Percentiles rank a stretch among this genome's conserved stretches.
Evolutionary conservation across 2,113 vertebrate genomes (phyloP).

Genomic region (Aythya baeri): DNA sequence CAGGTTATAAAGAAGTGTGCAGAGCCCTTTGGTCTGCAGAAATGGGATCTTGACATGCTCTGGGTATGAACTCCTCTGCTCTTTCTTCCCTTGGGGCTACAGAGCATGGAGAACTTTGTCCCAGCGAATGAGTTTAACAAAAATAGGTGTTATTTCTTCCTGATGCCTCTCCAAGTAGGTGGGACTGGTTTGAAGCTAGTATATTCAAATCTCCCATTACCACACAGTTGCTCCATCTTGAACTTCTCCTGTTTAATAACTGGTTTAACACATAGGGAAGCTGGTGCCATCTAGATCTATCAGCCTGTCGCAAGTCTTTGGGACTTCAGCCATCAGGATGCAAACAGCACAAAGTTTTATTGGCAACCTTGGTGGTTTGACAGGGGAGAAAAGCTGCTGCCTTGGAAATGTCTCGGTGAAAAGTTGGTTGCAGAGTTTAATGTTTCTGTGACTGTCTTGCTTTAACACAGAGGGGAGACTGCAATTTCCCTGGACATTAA

Average conservation of each 20-base stretch:
- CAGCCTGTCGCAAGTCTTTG: background rate
- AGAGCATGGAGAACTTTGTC: background rate
- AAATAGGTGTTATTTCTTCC: background rate
- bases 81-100: background rate
- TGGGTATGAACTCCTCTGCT: background rate
- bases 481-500: background rate
- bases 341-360: background rate
- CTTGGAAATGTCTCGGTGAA: background rate
- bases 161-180: background rate
- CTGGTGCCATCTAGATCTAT: background rate
- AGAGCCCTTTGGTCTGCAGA: background rate
- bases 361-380: background rate
- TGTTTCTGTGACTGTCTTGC: background rate
- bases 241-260: background rate
- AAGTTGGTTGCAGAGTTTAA: background rate
- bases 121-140: background rate
- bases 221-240: background rate
- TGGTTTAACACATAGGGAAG: background rate
- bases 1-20: background rate
- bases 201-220: background rate
- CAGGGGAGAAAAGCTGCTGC: background rate
- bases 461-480: background rate
- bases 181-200: background rate
- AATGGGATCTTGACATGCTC: fast-evolving
- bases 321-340: background rate